These are phyloP conservation scores for Vannuccia rotundouncinata DNA, from an alignment of 2,888 invertebrate genomes.

Conservation along the genomic window DNA sequence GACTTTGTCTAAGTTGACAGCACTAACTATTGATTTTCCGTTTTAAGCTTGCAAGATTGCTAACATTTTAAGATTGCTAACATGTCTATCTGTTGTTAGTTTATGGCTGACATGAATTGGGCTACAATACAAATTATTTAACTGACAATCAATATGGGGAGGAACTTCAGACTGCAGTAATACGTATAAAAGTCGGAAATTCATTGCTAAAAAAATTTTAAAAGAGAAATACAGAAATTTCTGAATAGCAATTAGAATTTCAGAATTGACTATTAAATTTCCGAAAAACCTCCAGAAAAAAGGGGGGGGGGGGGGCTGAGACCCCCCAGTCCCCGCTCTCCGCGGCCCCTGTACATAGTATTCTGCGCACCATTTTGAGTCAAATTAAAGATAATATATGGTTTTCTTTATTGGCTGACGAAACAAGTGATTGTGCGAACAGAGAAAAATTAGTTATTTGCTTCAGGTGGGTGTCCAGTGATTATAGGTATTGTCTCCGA, in stretches of 20 bases:
- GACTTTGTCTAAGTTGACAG: neutral
- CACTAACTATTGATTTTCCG: neutral
- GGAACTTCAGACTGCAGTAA: neutral
- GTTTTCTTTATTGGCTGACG: neutral
- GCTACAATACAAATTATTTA: constrained; percentile 9
- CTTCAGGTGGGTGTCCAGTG: neutral
- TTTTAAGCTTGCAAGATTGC: neutral
- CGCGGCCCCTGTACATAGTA: neutral
- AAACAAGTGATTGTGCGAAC: neutral
- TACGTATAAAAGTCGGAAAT: neutral
- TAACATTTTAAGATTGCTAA: too few species aligned
- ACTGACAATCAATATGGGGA: neutral
- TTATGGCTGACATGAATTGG: neutral
- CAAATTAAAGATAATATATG: neutral
- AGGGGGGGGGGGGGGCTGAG: neutral
- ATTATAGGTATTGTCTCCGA: neutral
- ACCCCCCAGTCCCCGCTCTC: neutral
- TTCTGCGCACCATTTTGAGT: too few species aligned
- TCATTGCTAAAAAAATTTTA: neutral
- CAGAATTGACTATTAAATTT: neutral
- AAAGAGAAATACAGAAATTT: neutral
- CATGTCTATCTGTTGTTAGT: neutral
- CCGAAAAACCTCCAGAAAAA: neutral
- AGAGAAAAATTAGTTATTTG: neutral
- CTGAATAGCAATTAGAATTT: neutral